Percentiles rank a stretch among this genome's conserved stretches.
These are phyloP conservation scores for Sardinella longiceps DNA, from an alignment of 2,797 vertebrate species.

Conservation along the genomic window DNA sequence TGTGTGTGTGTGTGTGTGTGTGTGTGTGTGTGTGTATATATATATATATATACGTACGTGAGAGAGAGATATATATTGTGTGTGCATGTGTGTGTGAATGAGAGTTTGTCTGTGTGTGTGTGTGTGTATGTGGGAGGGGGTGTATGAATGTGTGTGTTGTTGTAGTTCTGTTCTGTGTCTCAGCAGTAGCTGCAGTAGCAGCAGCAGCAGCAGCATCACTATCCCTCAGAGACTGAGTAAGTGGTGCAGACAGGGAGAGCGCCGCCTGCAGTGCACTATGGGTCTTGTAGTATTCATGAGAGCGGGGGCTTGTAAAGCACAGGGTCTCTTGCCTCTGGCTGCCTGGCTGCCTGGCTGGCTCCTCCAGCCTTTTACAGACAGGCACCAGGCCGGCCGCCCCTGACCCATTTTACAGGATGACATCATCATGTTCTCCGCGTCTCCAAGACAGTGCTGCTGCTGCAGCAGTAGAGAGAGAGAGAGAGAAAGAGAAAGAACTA, in stretches of 20 bases:
- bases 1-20: too few species aligned
- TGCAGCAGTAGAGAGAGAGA: background rate
- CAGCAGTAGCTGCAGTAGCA: constrained; percentile 26
- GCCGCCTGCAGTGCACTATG: background rate
- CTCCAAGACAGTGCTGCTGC: background rate
- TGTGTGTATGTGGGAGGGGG: constrained; percentile 21
- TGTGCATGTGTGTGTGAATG: background rate
- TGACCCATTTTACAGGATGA: constrained; percentile 55
- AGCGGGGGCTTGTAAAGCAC: background rate
- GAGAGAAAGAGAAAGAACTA: background rate
- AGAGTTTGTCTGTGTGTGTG: constrained; percentile 16
- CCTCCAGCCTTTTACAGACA: constrained; percentile 50
- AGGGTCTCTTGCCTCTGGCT: background rate
- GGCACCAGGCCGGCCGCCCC: constrained; percentile 44
- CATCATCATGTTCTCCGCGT: constrained; percentile 43
- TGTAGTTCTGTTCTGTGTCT: background rate
- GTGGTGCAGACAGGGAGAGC: constrained; percentile 43
- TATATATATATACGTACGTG: too few species aligned
- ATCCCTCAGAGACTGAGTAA: constrained; percentile 60
- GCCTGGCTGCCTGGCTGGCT: background rate
- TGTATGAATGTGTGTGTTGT: constrained; percentile 18
- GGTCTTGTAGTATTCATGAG: constrained; percentile 7
- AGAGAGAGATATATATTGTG: too few species aligned
- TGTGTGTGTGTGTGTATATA: too few species aligned
- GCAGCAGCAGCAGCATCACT: constrained; percentile 33